phyloP scores from a whole-genome alignment of 1,140 invertebrate species.

The Patella vulgata region DNA sequence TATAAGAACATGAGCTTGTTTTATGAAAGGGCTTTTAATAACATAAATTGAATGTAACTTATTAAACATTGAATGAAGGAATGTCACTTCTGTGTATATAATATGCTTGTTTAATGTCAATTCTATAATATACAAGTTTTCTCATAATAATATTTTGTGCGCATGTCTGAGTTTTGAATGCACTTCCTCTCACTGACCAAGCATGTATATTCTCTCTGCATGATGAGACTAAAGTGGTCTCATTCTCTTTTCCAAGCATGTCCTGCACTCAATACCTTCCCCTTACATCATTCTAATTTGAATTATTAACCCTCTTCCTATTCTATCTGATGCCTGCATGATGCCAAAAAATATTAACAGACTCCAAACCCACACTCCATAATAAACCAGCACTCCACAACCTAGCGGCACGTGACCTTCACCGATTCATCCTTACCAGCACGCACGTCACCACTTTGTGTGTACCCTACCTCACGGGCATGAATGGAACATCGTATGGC shows the following conservation, averaged over 20 bases:
- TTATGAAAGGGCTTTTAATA: no score
- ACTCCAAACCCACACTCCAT: constrained; percentile 2
- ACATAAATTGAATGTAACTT: no score
- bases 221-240: background rate
- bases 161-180: no score
- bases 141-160: no score
- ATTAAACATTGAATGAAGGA: no score
- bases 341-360: constrained; percentile 1
- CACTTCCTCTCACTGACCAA: no score
- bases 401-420: background rate
- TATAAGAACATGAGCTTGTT: no score
- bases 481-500: constrained; percentile 6
- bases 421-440: constrained; percentile 3
- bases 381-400: no score
- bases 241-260: background rate
- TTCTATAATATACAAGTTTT: no score
- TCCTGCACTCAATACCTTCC: background rate
- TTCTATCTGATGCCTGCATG: background rate
- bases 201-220: no score
- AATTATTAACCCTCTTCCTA: background rate
- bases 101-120: no score
- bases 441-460: constrained; percentile 12
- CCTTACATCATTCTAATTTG: background rate
- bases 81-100: no score
- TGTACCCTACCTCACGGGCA: constrained; percentile 2